These are phyloP conservation scores for Propithecus coquereli DNA, from an alignment of 2,113 vertebrate genomes.

Conservation along the genomic window DNA sequence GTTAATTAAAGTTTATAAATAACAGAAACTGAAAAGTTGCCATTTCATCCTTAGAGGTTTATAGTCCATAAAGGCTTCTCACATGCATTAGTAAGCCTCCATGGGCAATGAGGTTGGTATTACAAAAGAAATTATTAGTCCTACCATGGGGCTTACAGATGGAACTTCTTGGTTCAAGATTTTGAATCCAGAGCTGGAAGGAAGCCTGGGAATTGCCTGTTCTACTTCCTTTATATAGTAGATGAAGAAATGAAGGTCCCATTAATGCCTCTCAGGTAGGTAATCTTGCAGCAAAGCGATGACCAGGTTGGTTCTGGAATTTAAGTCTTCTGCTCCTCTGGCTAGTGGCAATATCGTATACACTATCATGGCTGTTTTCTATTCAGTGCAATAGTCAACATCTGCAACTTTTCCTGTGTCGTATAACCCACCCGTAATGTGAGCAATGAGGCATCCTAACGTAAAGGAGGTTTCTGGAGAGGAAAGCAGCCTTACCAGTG, in stretches of 20 bases:
- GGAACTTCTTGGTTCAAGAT: not conserved
- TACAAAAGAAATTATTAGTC: not conserved
- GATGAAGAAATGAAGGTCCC: not conserved
- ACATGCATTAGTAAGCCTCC: not conserved
- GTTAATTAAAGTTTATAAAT: slow-evolving; percentile 69
- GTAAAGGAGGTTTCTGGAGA: not conserved
- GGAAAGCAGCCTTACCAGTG: no score
- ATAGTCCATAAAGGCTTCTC: not conserved
- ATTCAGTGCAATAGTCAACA: not conserved
- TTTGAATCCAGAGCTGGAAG: not conserved
- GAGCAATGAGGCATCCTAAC: not conserved
- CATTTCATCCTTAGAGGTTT: not conserved
- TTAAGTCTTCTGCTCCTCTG: not conserved
- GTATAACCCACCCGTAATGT: not conserved
- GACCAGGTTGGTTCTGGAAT: not conserved
- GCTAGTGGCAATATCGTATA: not conserved
- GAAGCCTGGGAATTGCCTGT: not conserved
- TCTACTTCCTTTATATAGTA: not conserved
- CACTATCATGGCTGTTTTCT: not conserved
- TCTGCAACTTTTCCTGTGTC: not conserved
- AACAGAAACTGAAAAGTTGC: slow-evolving; percentile 53
- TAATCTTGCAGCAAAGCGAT: not conserved
- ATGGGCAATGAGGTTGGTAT: no score
- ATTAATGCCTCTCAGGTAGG: not conserved
- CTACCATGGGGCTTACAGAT: not conserved